Base-by-base conservation (phyloP, 2,113 vertebrate species). In the Toxotes jaculatrix region DNA sequence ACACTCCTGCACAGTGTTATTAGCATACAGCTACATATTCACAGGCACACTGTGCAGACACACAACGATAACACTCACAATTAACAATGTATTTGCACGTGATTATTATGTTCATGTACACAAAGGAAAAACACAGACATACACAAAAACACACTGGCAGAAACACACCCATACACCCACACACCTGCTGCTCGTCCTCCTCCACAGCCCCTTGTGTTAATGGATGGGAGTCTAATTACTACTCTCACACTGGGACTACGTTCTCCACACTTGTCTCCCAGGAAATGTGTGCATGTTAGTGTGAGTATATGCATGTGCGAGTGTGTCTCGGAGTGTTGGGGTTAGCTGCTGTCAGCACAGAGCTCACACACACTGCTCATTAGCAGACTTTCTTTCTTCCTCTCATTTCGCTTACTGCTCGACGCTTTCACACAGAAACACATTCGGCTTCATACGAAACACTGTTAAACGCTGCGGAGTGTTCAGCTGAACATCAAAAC, bases 151-250 rank as follows among this genome's bases (percentile, higher is more conserved):
- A 87, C 74, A 43, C 76, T 75, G 73, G 59, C 74, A 87, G 74
- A 86, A 76, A 81, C 83, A 83, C 89, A 86, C 81, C 75, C 82
- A 45, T 43, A 77, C 90, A 56, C 89, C 82, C 90, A 91, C 92
- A 92, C 92, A 87, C 36, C 8, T 77, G 93, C 92, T 91, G 85
- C 93, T 95, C 91, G 76, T 83, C 89, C 72, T 91, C 72, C 89
- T 95, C 94, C 94, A 91, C 60, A 84, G 94, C 93, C 93, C 93
- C 85, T 88, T 89, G 92, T 94, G 95, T 95, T 96, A 95, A 96
- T 96, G 92, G 96, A 96, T 95, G 91, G 93, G 92, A 86, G 80
- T 95, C 95, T 96, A 96, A 97, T 96, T 95, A 95, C 95, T 94
- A 87, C 45, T 88, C 88, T 88, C 90, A 88, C 89, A 89, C 80